Evolutionary conservation across 2,888 invertebrate genomes (phyloP).

Genomic region (Ecdyonurus torrentis): DNA sequence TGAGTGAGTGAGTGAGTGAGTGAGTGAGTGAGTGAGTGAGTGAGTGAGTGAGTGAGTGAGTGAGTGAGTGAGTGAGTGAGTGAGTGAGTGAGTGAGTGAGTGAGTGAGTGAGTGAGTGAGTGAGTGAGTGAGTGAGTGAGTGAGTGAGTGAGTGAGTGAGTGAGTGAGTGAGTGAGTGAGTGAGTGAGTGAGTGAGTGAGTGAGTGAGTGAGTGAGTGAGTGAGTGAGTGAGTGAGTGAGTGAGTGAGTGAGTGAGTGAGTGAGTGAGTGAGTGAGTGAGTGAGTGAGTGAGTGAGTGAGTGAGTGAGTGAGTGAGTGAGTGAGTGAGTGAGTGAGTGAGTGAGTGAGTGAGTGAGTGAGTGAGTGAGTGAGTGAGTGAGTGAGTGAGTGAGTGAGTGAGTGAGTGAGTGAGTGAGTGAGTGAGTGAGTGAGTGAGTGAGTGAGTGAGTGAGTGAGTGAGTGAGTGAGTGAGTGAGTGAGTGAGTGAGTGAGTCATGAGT

Average conservation of each 20-base stretch:
- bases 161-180: slow-evolving; percentile 2
- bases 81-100: slow-evolving; percentile 3
- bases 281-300: neutral
- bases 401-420: slow-evolving; percentile 4
- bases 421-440: slow-evolving; percentile 6
- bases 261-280: slow-evolving; percentile 1
- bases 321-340: slow-evolving; percentile 1
- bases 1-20: slow-evolving; percentile 3
- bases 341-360: slow-evolving; percentile 3
- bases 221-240: slow-evolving; percentile 2
- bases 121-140: slow-evolving; percentile 2
- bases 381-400: slow-evolving; percentile 2
- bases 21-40: slow-evolving; percentile 7
- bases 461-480: slow-evolving; percentile 7
- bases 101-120: slow-evolving; percentile 5
- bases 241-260: slow-evolving; percentile 1
- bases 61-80: slow-evolving; percentile 5
- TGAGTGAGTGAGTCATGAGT: slow-evolving; percentile 5
- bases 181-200: slow-evolving; percentile 2
- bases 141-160: slow-evolving; percentile 6
- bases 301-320: neutral
- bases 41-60: slow-evolving; percentile 8
- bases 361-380: slow-evolving; percentile 6
- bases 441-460: slow-evolving; percentile 4
- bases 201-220: neutral